These are phyloP conservation scores for Rhopilema esculentum DNA, from an alignment of 30 jellyfish, hydroid and myxozoan genomes.

Conservation along the genomic window DNA sequence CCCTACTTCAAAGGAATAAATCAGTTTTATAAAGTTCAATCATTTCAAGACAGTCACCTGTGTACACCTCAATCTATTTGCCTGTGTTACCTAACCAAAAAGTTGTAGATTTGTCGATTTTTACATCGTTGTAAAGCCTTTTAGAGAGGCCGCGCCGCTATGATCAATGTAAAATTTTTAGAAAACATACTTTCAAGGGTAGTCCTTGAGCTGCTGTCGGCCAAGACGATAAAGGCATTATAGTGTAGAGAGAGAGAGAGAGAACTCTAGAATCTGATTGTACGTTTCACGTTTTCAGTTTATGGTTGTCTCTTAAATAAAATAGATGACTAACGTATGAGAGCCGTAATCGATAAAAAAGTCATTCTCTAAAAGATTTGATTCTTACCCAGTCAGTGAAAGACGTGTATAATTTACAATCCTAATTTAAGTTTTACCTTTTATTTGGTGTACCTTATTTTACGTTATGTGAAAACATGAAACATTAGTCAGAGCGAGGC, in stretches of 20 bases:
- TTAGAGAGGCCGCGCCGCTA: constrained; percentile 7
- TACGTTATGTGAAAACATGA: too few species aligned
- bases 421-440: too few species aligned
- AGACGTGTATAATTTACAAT: too few species aligned
- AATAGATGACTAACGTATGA: not conserved
- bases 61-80: not conserved
- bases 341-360: too few species aligned
- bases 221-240: not conserved
- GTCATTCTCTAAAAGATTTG: too few species aligned
- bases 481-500: not conserved
- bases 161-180: not conserved
- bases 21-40: not conserved
- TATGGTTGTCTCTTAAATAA: not conserved
- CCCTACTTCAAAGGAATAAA: too few species aligned
- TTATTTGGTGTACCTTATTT: too few species aligned
- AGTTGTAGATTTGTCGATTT: constrained; percentile 16
- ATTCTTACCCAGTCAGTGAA: too few species aligned
- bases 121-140: constrained; percentile 18
- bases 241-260: not conserved
- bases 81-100: not conserved
- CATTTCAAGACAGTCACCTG: not conserved
- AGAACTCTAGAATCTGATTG: not conserved
- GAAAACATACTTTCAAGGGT: not conserved
- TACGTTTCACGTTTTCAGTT: not conserved
- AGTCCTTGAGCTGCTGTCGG: not conserved